Percentiles rank a stretch among this genome's conserved stretches.
Conservation (phyloP, 2,888 invertebrate species). For the Antitype chi region DNA sequence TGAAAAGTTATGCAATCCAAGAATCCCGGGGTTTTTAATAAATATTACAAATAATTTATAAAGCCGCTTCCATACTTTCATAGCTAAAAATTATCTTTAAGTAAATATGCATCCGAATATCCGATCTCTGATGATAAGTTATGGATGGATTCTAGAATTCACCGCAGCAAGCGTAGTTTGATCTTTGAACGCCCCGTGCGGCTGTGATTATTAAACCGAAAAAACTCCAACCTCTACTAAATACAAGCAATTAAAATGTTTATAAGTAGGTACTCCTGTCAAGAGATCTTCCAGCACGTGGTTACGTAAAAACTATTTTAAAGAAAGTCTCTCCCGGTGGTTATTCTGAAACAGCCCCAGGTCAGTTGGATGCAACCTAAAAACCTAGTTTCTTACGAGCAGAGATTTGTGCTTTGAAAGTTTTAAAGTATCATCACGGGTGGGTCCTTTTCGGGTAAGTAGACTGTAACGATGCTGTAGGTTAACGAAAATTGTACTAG, state of each 20-base stretch:
- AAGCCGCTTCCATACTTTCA: no score
- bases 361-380: constrained; percentile 65
- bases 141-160: no score
- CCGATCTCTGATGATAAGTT: no score
- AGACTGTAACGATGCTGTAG: background rate
- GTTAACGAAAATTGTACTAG: background rate
- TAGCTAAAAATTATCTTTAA: no score
- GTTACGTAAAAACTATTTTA: constrained; percentile 30
- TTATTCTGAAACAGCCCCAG: constrained; percentile 58
- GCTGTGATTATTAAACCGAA: no score
- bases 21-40: no score
- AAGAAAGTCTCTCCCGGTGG: constrained; percentile 4
- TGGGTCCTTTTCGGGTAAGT: constrained; percentile 1
- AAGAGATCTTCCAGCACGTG: background rate
- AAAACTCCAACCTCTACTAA: background rate
- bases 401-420: constrained; percentile 64
- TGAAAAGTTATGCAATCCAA: no score
- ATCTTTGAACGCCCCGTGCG: background rate
- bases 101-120: no score
- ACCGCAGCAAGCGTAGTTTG: background rate
- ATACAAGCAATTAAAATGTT: background rate
- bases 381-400: constrained; percentile 71
- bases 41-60: no score
- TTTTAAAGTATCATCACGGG: constrained; percentile 48
- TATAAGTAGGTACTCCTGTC: background rate